Conservation (phyloP, 2,113 vertebrate genomes). For the Syngnathus scovelli region DNA sequence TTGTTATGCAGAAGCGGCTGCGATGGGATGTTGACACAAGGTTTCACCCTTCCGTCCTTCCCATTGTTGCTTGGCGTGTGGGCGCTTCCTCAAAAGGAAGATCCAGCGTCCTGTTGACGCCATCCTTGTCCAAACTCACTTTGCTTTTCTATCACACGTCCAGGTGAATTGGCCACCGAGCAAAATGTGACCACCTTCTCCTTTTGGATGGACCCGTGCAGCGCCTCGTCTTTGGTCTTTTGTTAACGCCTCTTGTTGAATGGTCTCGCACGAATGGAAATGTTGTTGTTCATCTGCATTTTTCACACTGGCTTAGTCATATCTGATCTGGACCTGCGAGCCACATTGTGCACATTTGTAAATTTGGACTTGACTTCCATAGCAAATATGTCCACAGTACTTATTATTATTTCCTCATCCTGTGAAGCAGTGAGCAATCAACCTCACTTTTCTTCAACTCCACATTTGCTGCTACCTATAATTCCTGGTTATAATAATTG, state of each 20-base stretch:
- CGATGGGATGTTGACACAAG: constrained; percentile 36
- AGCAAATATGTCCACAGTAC: constrained; percentile 31
- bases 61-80: constrained; percentile 61
- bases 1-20: constrained; percentile 1
- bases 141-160: no score
- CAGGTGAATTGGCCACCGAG: constrained; percentile 46
- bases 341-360: no score
- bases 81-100: constrained; percentile 59
- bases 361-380: constrained; percentile 44
- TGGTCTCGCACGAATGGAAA: not conserved
- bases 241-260: constrained; percentile 7
- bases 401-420: no score
- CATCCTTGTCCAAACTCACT: constrained; percentile 35
- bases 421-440: not conserved
- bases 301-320: not conserved
- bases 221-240: constrained; percentile 12
- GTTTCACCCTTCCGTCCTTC: constrained; percentile 61
- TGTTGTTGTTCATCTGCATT: not conserved
- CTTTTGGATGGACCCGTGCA: constrained; percentile 12
- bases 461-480: constrained; percentile 6
- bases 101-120: constrained; percentile 54
- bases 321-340: not conserved
- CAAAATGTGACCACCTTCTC: constrained; percentile 2
- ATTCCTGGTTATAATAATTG: constrained; percentile 12
- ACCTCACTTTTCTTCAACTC: not conserved